Base-by-base conservation (phyloP, 2,797 vertebrate genomes). In the Pyrocephalus nanus region DNA sequence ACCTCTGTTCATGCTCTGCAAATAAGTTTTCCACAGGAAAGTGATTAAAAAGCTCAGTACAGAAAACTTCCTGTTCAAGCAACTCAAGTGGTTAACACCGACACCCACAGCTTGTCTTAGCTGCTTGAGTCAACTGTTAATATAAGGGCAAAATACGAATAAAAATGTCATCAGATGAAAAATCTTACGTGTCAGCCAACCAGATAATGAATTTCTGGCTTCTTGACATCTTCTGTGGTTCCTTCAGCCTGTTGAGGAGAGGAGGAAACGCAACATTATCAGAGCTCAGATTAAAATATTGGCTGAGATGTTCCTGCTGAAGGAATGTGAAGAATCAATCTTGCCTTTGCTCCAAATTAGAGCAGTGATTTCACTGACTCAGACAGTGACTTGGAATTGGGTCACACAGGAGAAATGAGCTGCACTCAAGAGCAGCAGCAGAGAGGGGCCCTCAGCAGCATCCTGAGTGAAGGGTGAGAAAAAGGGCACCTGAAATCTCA, bases 161-260 rank as follows among this genome's bases (percentile, higher is more conserved):
- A 70, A 78, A 67, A 80, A 48, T 40, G 38, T 66, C 81, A 42
- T 53, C 45, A 76, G 55, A 64, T 30, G 3, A 95, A 92, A 92
- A 95, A 85, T 76, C 99, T 98, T 98, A 99, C 99, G 79, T 96
- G 94, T 99, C 99, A 93, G 99, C 99, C 75, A 99, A 96, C 99
- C 99, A 99, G 95, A 98, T 95, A 65, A 99, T 65, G 86, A 99
- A 96, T 84, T 98, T 98, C 83, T 99, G 98, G 92, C 98, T 97
- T 96, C 95, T 97, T 23, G 98, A 98, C 96, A 99, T 97, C 78
- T 97, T 98, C n/a, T 96, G 77, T 20, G 98, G 98, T 97, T 99
- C 99, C 96, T 98, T 98, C 48, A 99, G 89, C 94, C 99, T 99
- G 96, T 91, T 76, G 64, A 90, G 73, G 64, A 76, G 65, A 78